Evolutionary conservation across 1,140 invertebrate genomes (phyloP).

Genomic region (Dinoponera quadriceps): DNA sequence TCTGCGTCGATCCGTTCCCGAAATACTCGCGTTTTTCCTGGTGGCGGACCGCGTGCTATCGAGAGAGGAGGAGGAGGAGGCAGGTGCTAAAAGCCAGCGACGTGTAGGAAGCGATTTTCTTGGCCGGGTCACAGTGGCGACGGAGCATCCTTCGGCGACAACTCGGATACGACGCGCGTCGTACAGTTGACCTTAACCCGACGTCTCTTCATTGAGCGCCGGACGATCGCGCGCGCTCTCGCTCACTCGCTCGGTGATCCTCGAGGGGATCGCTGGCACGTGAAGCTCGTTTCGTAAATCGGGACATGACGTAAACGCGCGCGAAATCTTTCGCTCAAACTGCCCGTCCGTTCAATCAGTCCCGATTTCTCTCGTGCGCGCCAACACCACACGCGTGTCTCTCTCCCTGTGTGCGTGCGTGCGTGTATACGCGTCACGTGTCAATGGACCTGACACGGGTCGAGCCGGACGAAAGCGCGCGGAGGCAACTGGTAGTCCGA

Average conservation of each 20-base stretch:
- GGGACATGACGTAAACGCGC: slow-evolving; percentile 12
- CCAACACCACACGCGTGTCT: too few relatives aligned
- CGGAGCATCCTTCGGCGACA: slow-evolving; percentile 23
- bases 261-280: background rate
- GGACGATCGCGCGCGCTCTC: slow-evolving; percentile 50
- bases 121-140: slow-evolving; percentile 12
- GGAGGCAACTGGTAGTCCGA: slow-evolving; percentile 52
- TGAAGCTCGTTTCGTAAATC: slow-evolving; percentile 5
- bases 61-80: background rate
- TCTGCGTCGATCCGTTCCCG: slow-evolving; percentile 16
- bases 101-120: slow-evolving; percentile 42
- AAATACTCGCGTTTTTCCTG: slow-evolving; percentile 54
- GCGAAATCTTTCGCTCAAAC: background rate
- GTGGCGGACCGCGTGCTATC: background rate
- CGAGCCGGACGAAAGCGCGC: background rate
- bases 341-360: background rate
- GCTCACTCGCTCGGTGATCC: background rate
- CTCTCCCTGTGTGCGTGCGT: too few relatives aligned
- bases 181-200: slow-evolving; percentile 70
- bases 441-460: slow-evolving; percentile 15
- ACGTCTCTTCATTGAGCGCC: slow-evolving; percentile 62
- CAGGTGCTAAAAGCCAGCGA: slow-evolving; percentile 4
- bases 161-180: slow-evolving; percentile 17
- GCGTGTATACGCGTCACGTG: slow-evolving; percentile 1
- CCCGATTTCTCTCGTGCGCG: background rate